phyloP scores from a whole-genome alignment of 2,797 vertebrate genomes.

The Coendou prehensilis region DNA sequence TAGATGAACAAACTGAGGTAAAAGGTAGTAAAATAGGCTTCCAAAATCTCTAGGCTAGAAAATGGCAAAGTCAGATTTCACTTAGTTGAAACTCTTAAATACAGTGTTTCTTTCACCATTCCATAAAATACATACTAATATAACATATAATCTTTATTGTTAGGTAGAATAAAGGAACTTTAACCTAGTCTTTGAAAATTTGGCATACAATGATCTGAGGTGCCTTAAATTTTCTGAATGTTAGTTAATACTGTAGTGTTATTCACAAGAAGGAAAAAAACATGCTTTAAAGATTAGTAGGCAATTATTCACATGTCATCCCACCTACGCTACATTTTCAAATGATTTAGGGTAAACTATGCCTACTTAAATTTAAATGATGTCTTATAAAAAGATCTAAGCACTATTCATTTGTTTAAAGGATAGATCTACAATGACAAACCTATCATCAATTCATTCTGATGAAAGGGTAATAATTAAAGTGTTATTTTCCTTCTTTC shows the following conservation, averaged over 20 bases:
- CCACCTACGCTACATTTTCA: conserved; percentile 76
- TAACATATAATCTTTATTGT: background rate
- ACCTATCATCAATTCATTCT: conserved; percentile 89
- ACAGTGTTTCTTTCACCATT: background rate
- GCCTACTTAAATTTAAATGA: conserved; percentile 82
- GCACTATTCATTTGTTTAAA: conserved; percentile 85
- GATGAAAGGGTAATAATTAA: conserved; percentile 90
- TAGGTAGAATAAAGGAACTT: background rate
- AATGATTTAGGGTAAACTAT: conserved; percentile 85
- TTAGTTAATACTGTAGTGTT: conserved; percentile 78
- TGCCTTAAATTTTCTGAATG: conserved; percentile 74
- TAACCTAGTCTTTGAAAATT: conserved; percentile 57
- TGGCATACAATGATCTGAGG: conserved; percentile 37
- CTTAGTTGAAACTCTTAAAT: background rate
- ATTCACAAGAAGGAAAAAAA: conserved; percentile 78
- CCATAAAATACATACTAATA: background rate
- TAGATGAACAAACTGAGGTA: background rate
- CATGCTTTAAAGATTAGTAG: conserved; percentile 73
- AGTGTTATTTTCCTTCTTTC: conserved; percentile 84
- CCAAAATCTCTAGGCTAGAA: background rate
- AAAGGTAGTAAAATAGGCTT: background rate
- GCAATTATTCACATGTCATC: conserved; percentile 81
- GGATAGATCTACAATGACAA: conserved; percentile 87
- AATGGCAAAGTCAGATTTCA: background rate
- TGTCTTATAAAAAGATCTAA: conserved; percentile 80